Percentiles rank a stretch among this genome's conserved stretches.
Conservation (phyloP, 2,113 vertebrate genomes). For the Syngnathus scovelli region DNA sequence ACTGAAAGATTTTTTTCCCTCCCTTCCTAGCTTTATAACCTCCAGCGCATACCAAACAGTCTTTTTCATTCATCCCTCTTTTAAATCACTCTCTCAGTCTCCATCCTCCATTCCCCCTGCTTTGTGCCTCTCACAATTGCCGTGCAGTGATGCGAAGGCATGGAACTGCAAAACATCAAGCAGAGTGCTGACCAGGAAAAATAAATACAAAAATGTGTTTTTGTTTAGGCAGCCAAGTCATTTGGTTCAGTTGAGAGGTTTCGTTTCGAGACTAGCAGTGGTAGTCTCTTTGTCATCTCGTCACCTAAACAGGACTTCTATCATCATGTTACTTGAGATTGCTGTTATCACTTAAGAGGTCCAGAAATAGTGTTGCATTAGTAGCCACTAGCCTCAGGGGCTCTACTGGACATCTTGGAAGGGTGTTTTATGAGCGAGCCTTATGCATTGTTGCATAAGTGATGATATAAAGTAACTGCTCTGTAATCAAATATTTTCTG, state of each 20-base stretch:
- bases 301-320: slow-evolving; percentile 17
- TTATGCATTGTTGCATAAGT: slow-evolving; percentile 8
- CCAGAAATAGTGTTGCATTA: slow-evolving; percentile 38
- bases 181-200: slow-evolving; percentile 55
- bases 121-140: slow-evolving; percentile 60
- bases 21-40: background rate
- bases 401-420: slow-evolving; percentile 18
- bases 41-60: slow-evolving; percentile 27
- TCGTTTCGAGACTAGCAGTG: slow-evolving; percentile 3
- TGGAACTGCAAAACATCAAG: slow-evolving; percentile 54
- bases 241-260: slow-evolving; percentile 31
- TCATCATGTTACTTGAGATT: slow-evolving; percentile 34
- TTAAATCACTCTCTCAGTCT: slow-evolving; percentile 57
- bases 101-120: slow-evolving; percentile 44
- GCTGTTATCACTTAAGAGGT: slow-evolving; percentile 35
- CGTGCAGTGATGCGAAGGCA: slow-evolving; percentile 57
- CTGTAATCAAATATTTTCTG: background rate
- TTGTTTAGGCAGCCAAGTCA: slow-evolving; percentile 47
- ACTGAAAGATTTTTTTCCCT: background rate
- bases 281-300: slow-evolving; percentile 36
- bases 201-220: slow-evolving; percentile 49
- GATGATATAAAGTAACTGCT: background rate
- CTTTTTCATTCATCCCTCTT: slow-evolving; percentile 48
- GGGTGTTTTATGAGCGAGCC: slow-evolving; percentile 10
- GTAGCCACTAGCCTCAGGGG: slow-evolving; percentile 9